Base-by-base conservation (phyloP, 2,113 vertebrate species). In the Spilogale gracilis region DNA sequence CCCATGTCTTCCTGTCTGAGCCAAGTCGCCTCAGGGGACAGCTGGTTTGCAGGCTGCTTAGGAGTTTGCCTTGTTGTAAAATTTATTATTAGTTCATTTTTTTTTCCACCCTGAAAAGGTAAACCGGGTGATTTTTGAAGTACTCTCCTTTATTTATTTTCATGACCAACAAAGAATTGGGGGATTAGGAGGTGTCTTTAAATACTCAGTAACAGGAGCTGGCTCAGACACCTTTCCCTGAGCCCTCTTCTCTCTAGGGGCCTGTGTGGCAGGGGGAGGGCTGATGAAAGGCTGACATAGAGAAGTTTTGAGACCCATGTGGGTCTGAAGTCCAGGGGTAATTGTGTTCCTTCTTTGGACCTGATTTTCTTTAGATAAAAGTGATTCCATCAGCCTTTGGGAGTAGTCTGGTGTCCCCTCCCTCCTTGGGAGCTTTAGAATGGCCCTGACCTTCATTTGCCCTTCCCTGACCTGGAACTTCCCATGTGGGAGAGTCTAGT, bases 11-110 rank as follows among this genome's bases (percentile, higher is more conserved):
- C 45, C 79, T 85, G n/a, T 85, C 91, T 91, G 61, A 93, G 58
- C 79, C 94, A 56, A 2, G 50, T 92, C 5, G 50, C 97, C 87
- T 79, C 81, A 9, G 94, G 97, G 96, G 91, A 98, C 96, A 94
- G 87, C 48, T 13, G 79, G 74, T 73, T 5, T 94, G 65, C 88
- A 84, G 74, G 88, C 63, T 27, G 82, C 43, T 91, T 52, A 76
- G n/a, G 17, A 71, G 38, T 76, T 48, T 6, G 17, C 45, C 87
- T 18, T 50, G 50, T 38, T 43, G 30, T 54, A 23, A 48, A 87
- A 30, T 84, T 82, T 79, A 90, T 88, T 91, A 91, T 84, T 78
- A 32, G 80, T 84, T 79, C n/a, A 63, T 83, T 78, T 84, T 78
- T 54, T 50, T 96, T 88, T 89, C 78, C 21, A 71, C 76, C 17